Percentiles rank a stretch among this genome's conserved stretches.
Evolutionary conservation across 2,113 vertebrate genomes (phyloP).

Genomic region (Symphodus melops): DNA sequence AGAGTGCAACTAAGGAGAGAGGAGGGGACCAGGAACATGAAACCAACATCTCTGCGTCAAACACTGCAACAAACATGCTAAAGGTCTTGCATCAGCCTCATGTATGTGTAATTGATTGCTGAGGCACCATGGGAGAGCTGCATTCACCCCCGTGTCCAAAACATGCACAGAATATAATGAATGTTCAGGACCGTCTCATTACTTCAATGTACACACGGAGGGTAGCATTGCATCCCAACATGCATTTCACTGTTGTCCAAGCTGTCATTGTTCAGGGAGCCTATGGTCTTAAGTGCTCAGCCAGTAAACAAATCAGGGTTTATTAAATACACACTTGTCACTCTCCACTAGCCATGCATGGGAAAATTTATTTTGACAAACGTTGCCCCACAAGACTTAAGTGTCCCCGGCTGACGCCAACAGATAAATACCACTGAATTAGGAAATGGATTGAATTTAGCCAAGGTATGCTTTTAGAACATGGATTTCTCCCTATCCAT

Average conservation of each 20-base stretch:
- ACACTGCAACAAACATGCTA: background rate
- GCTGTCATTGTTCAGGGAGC: constrained; percentile 46
- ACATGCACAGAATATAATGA: constrained; percentile 40
- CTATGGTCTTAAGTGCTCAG: constrained; percentile 78
- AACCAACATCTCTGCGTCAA: background rate
- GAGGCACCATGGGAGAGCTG: constrained; percentile 7
- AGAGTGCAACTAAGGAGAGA: constrained; percentile 4
- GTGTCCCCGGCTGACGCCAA: constrained; percentile 85
- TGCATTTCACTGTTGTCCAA: constrained; percentile 70
- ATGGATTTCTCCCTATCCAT: constrained; percentile 84
- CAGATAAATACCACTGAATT: constrained; percentile 86
- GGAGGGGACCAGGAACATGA: constrained; percentile 16
- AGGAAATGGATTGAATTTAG: constrained; percentile 84
- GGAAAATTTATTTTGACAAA: constrained; percentile 92
- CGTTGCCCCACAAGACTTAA: constrained; percentile 84
- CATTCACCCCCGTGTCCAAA: constrained; percentile 16
- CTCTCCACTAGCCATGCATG: constrained; percentile 82
- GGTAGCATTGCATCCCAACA: constrained; percentile 60
- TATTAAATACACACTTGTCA: constrained; percentile 88
- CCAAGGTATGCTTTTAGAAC: constrained; percentile 81
- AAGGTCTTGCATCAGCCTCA: constrained; percentile 16
- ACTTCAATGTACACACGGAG: constrained; percentile 37
- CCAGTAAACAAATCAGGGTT: constrained; percentile 87
- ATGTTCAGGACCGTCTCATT: constrained; percentile 46
- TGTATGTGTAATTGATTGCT: constrained; percentile 26